Conservation (phyloP, 2,888 invertebrate species). For the Alviniconcha strummeri region DNA sequence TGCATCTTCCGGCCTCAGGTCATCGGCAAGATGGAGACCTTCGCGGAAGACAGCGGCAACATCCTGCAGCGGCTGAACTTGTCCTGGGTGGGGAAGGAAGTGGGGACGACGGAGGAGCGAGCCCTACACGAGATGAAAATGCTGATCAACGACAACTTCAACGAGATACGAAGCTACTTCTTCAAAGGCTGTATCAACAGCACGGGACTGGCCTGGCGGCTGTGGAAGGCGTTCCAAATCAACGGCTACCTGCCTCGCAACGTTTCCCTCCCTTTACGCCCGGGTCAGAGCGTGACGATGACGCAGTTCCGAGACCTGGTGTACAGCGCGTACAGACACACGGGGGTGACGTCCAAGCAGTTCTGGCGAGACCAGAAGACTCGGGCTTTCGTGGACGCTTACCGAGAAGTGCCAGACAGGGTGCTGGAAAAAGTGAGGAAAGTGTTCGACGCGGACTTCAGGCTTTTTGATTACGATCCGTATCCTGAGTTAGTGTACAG, state of each 20-base stretch:
- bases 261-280: not conserved
- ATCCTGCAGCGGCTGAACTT: too few species aligned
- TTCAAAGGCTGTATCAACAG: constrained; percentile 4
- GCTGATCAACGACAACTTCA: not conserved
- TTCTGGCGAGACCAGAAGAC: constrained; percentile 23
- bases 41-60: not conserved
- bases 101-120: too few species aligned
- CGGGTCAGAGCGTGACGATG: not conserved
- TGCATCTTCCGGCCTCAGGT: too few species aligned
- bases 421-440: constrained; percentile 14
- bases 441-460: constrained; percentile 28
- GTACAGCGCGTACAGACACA: too few species aligned
- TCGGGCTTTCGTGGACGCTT: constrained; percentile 26
- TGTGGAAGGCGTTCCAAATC: constrained; percentile 33
- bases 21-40: too few species aligned
- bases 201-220: constrained; percentile 1
- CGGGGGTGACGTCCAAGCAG: not conserved
- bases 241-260: constrained; percentile 27
- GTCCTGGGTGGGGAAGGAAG: too few species aligned
- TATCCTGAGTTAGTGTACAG: too few species aligned
- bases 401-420: constrained; percentile 10
- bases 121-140: not conserved
- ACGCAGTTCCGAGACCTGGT: not conserved
- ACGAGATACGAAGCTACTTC: not conserved
- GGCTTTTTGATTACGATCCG: constrained; percentile 31